Evolutionary conservation across 2,113 vertebrate genomes (phyloP), one percentile per base, ranked within the genome.

Genomic region (Ginglymostoma cirratum): DNA sequence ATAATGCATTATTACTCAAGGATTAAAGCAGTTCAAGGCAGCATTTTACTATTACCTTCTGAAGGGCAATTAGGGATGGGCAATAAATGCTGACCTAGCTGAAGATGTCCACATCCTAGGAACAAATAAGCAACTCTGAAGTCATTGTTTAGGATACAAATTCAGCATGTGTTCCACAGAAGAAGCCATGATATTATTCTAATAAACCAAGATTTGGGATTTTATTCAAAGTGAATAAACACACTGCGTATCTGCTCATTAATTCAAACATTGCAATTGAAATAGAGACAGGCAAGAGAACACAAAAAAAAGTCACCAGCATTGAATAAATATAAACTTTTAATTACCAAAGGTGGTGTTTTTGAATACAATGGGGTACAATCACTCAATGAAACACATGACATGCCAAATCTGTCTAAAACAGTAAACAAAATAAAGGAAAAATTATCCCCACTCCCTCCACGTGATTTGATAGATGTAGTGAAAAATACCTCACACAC

Each of bases 311-410:
- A 76, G 55, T 27, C 89, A 93, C 5, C 55, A 93, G 67, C 17
- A 52, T 95, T 95, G 94, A 95, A 95, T 95, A 95, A 95, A 95
- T 95, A 95, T 95, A 95, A 12, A 48, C 52, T 95, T 95, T 95
- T 95, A 95, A 95, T 95, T 72, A 42, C 94, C 72, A 67, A 95
- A 72, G 65, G 45, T 72, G 42, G 94, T 72, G 42, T 72, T n/a
- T 52, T 95, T 95, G 94, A 95, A 52, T 95, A 72, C 94, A 95
- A 72, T 45, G 94, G 24, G 67, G 67, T 95, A 95, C 8, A 72
- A 69, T 95, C 67, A 72, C 12, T 70, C 66, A 95, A 95, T 42
- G 23, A 14, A 42, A 90, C 87, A 94, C 66, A 70, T 45, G 48
- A 61, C 87, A 90, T 90, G 87, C 67, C 94, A 67, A 92, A 38